A percentile compares a stretch with the other conserved stretches of the same genome.
phyloP scores from a whole-genome alignment of 2,888 invertebrate genomes.

The Tuta absoluta region DNA sequence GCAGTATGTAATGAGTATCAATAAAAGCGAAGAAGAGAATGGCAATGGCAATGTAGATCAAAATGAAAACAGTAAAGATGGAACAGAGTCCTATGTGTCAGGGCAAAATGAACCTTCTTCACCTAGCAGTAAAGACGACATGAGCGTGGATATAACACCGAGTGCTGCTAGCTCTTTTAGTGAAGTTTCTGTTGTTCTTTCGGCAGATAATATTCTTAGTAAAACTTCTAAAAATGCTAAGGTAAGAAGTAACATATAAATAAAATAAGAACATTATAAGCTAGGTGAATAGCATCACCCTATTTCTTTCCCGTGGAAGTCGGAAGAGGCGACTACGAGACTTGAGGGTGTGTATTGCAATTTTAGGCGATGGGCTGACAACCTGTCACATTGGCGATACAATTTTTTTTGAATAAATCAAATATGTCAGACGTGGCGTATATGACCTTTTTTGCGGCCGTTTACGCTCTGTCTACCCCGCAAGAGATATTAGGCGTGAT shows the following conservation, averaged over 20 bases:
- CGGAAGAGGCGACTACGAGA: too few species aligned
- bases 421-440: too few species aligned
- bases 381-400: too few species aligned
- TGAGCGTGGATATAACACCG: slow-evolving; percentile 40
- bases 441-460: too few species aligned
- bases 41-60: slow-evolving; percentile 47
- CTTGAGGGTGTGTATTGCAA: too few species aligned
- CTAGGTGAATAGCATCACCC: too few species aligned
- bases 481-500: too few species aligned
- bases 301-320: too few species aligned
- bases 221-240: slow-evolving; percentile 57
- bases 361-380: too few species aligned
- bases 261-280: too few species aligned
- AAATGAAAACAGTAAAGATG: slow-evolving; percentile 53
- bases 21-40: slow-evolving; percentile 46
- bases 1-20: slow-evolving; percentile 66
- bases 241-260: slow-evolving; percentile 54
- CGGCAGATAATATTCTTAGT: slow-evolving; percentile 52
- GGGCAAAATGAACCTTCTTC: slow-evolving; percentile 39
- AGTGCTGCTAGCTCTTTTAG: slow-evolving; percentile 43
- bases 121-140: slow-evolving; percentile 45
- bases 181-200: slow-evolving; percentile 42
- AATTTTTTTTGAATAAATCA: too few species aligned
- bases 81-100: slow-evolving; percentile 46
- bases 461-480: too few species aligned